These are phyloP conservation scores for Acomys russatus DNA, from an alignment of 2,797 vertebrate genomes.

Conservation along the genomic window DNA sequence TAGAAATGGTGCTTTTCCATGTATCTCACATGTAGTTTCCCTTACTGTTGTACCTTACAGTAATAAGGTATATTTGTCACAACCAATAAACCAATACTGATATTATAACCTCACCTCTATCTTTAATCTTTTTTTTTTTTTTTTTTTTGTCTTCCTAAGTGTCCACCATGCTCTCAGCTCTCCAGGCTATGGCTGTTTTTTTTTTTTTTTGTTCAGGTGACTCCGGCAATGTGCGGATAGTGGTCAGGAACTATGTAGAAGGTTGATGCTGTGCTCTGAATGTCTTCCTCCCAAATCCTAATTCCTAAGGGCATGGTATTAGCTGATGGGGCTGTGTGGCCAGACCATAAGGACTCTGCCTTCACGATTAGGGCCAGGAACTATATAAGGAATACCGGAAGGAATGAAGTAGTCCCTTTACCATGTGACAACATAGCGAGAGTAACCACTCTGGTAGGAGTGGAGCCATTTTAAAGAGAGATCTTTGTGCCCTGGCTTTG, in stretches of 20 bases:
- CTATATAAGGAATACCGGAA: background rate
- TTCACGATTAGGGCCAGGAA: background rate
- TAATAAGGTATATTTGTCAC: background rate
- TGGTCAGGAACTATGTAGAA: background rate
- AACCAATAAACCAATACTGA: background rate
- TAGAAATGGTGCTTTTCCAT: background rate
- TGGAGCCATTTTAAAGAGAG: background rate
- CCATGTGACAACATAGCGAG: background rate
- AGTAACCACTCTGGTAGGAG: background rate
- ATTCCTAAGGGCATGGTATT: background rate
- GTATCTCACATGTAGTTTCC: background rate
- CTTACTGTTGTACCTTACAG: background rate
- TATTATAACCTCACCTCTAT: background rate
- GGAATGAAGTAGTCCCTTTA: background rate
- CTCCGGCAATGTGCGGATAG: background rate
- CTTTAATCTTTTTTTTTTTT: background rate
- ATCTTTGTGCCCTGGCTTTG: background rate
- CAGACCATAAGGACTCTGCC: no score
- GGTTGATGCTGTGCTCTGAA: background rate
- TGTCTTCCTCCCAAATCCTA: background rate
- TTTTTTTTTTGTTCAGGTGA: slow-evolving; percentile 32
- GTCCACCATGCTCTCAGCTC: background rate
- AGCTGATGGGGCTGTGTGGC: background rate
- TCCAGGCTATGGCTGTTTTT: background rate
- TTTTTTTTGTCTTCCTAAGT: background rate